Evolutionary conservation across 2,797 vertebrate species (phyloP).

Genomic region (Lophotriccus pileatus): DNA sequence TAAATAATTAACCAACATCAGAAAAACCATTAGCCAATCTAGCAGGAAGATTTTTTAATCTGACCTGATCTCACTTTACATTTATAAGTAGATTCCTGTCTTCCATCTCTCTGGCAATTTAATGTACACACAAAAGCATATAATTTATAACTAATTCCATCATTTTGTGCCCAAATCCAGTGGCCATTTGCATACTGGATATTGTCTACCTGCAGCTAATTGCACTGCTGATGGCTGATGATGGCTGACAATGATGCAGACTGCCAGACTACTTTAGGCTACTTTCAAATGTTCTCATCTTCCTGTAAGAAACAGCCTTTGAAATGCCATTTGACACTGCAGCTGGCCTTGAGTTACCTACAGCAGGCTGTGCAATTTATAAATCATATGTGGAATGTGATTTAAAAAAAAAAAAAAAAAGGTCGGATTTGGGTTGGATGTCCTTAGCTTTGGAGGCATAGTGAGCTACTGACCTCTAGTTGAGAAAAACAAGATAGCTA

Average conservation of each 20-base stretch:
- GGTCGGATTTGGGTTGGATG: not conserved
- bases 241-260: not conserved
- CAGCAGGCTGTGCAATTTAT: not conserved
- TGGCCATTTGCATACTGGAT: not conserved
- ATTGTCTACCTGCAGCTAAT: not conserved
- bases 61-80: not conserved
- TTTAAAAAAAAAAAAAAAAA: not conserved
- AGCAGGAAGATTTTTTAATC: not conserved
- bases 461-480: conserved; percentile 62
- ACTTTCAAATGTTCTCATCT: not conserved
- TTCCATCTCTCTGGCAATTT: not conserved
- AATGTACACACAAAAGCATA: not conserved
- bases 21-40: not conserved
- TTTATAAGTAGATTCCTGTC: not conserved
- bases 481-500: conserved; percentile 52
- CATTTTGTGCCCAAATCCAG: not conserved
- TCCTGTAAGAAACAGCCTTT: not conserved
- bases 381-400: conserved; percentile 18
- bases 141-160: not conserved
- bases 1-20: not conserved
- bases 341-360: conserved; percentile 13
- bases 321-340: not conserved
- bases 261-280: not conserved
- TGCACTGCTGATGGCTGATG: not conserved
- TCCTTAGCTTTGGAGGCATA: not conserved